These are phyloP conservation scores for Falco biarmicus DNA, from an alignment of 2,797 vertebrate genomes.

Conservation along the genomic window DNA sequence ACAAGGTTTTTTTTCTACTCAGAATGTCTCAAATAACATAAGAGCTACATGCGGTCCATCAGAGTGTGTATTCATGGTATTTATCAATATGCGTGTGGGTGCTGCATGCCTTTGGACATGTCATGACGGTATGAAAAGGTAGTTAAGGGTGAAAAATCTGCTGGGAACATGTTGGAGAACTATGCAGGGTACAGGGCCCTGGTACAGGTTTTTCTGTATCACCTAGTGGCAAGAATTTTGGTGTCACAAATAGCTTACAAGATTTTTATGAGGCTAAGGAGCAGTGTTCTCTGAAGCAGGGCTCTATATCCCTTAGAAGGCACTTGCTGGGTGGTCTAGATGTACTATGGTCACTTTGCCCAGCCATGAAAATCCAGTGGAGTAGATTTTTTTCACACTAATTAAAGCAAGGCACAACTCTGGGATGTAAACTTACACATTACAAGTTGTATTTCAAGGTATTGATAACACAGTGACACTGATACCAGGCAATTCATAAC, in stretches of 20 bases:
- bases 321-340: not conserved
- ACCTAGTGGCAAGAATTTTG: not conserved
- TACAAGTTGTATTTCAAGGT: not conserved
- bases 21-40: not conserved
- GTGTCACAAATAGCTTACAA: not conserved
- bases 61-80: not conserved
- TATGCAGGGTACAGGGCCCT: not conserved
- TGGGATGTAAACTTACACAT: not conserved
- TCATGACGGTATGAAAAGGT: not conserved
- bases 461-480: not conserved
- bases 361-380: not conserved
- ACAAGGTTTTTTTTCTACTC: not conserved
- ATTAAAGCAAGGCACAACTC: not conserved
- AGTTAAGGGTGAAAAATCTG: not conserved
- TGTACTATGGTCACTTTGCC: not conserved
- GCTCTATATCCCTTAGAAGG: not conserved
- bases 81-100: not conserved
- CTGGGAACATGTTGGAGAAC: not conserved
- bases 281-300: not conserved
- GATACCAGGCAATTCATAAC: not conserved
- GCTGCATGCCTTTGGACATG: not conserved
- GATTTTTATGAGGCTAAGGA: not conserved
- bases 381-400: not conserved
- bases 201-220: not conserved
- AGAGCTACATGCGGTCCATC: not conserved